Evolutionary conservation across 1,140 invertebrate genomes (phyloP).

Genomic region (Copidosoma floridanum): DNA sequence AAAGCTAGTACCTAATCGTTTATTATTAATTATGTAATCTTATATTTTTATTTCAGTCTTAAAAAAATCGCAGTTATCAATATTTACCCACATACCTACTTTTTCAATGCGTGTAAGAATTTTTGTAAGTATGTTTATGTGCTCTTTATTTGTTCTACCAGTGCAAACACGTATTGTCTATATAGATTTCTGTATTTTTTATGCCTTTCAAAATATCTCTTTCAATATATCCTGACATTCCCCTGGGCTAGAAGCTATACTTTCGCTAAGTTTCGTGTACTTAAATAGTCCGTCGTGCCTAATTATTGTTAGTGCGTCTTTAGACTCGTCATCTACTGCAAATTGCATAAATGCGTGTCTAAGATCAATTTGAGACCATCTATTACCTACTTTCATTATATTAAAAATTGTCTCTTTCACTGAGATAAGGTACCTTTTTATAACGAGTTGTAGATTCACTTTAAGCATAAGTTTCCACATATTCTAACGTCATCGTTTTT

Average conservation of each 20-base stretch:
- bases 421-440: constrained; percentile 46
- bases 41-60: constrained; percentile 29
- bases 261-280: background rate
- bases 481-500: constrained; percentile 49
- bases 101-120: constrained; percentile 7
- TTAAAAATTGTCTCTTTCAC: constrained; percentile 37
- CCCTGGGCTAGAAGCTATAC: background rate
- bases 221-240: background rate
- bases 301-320: constrained; percentile 33
- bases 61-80: constrained; percentile 20
- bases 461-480: constrained; percentile 54
- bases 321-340: constrained; percentile 35
- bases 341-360: constrained; percentile 48
- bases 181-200: background rate
- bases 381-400: constrained; percentile 33
- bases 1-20: background rate
- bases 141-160: constrained; percentile 2
- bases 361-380: constrained; percentile 45
- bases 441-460: constrained; percentile 43
- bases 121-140: background rate
- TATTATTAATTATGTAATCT: constrained; percentile 19
- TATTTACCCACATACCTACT: constrained; percentile 10
- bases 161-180: background rate
- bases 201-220: background rate
- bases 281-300: background rate